Evolutionary conservation across 2,888 invertebrate species (phyloP), one percentile per base, ranked within the genome.

Genomic region (Neria commutata): DNA sequence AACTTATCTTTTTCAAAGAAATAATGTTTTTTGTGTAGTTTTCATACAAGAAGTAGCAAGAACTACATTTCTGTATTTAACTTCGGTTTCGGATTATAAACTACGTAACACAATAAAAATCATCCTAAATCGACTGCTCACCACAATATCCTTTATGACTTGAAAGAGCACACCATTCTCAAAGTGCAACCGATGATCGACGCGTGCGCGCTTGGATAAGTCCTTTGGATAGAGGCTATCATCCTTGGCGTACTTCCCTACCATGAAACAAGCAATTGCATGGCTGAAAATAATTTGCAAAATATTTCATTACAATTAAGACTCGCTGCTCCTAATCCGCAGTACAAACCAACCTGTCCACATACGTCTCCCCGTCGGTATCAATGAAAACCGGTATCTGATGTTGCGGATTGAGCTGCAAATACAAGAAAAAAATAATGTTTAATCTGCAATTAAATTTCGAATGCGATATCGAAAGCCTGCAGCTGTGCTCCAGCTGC

Each of bases 161-260:
- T 83, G 77, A 63, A 85, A 86, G 1, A 86, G 76, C 11, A 82
- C 79, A 3, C 84, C 84, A 54, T 80, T 80, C 60, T 87, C 84
- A 66, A 84, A 86, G 72, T 85, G 82, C 54, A 87, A 68, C 50
- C 83, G 78, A 66, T 86, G 85, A 70, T 88, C 83, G 25, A 88
- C 76, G n/a, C 81, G 69, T 0, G 86, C 86, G 37, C 87, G 78
- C 54, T 74, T 77, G 54, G 83, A 73, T 1, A 83, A 69, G 66
- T 87, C 85, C 66, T 83, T 84, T 0, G 87, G 85, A 71, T 87
- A 88, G 2, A 88, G 75, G 5, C 77, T 67, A 67, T 86, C 84
- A 64, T 81, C 77, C 58, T 83, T 80, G 1, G 81, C 85, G 69
- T 86, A 87, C 70, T 86, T 86, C 14, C 80, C 78, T 1, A 83